Evolutionary conservation across 1,140 invertebrate species (phyloP).

Genomic region (Diorhabda elongata): DNA sequence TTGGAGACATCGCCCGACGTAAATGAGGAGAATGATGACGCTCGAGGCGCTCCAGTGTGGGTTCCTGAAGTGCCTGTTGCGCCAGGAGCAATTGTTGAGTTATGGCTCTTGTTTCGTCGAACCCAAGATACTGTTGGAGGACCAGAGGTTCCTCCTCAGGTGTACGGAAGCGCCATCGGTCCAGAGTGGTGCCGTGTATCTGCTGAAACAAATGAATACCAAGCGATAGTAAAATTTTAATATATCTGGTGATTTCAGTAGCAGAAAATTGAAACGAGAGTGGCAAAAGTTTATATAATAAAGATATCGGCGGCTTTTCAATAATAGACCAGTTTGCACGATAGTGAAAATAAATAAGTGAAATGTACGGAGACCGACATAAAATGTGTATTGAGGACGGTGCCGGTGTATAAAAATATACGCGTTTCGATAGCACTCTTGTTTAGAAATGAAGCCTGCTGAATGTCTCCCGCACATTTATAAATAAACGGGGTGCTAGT

Average conservation of each 20-base stretch:
- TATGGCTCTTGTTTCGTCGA: constrained; percentile 77
- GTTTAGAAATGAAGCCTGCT: constrained; percentile 43
- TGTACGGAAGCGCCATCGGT: constrained; percentile 78
- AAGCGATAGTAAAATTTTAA: not conserved
- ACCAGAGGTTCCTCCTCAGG: constrained; percentile 82
- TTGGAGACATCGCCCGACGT: constrained; percentile 61
- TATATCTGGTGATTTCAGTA: not conserved
- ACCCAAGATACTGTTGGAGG: constrained; percentile 80
- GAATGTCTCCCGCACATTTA: constrained; percentile 42
- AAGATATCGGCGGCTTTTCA: constrained; percentile 16
- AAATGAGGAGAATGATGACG: constrained; percentile 37
- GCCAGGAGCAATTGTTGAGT: constrained; percentile 74
- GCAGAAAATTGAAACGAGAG: constrained; percentile 1
- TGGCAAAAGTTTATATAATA: constrained; percentile 18
- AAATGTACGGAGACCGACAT: constrained; percentile 21
- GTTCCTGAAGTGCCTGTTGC: constrained; percentile 53
- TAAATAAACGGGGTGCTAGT: constrained; percentile 44
- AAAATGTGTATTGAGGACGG: constrained; percentile 34
- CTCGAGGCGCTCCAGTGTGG: constrained; percentile 47
- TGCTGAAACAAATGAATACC: constrained; percentile 50
- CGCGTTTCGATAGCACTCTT: constrained; percentile 34
- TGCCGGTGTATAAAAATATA: constrained; percentile 43
- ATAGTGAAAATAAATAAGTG: constrained; percentile 18
- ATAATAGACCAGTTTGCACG: constrained; percentile 18
- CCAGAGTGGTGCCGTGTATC: constrained; percentile 69